Conservation (phyloP, 2,888 invertebrate genomes). For the Machimus rusticus region DNA sequence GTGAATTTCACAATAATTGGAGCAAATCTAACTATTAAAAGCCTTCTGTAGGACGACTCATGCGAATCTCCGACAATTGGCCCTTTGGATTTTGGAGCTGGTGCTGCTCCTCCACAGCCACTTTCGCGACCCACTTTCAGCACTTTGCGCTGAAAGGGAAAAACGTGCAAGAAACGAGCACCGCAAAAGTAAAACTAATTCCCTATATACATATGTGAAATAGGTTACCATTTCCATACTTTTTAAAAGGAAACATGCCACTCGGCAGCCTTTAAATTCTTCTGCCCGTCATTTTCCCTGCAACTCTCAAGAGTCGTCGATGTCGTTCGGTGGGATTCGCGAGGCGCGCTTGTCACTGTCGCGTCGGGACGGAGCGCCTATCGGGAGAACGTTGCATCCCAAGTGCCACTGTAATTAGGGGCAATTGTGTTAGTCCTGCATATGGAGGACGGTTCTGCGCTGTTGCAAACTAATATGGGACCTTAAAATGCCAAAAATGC, state of each 20-base stretch:
- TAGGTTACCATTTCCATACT: constrained; percentile 22
- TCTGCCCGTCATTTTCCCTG: background rate
- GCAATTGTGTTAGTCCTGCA: constrained; percentile 23
- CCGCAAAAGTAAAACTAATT: constrained; percentile 30
- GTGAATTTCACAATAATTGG: background rate
- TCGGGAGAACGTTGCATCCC: background rate
- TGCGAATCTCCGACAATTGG: background rate
- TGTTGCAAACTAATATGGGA: background rate
- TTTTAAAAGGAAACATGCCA: constrained; percentile 18
- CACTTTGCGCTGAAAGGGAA: constrained; percentile 4
- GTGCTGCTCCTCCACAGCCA: background rate
- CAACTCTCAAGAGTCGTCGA: background rate
- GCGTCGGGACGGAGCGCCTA: background rate
- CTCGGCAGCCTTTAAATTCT: background rate
- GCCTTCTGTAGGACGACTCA: background rate
- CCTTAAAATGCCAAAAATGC: constrained; percentile 28
- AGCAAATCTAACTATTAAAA: background rate
- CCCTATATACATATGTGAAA: constrained; percentile 8
- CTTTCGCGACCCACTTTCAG: background rate
- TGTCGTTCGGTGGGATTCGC: background rate
- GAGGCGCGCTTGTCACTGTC: background rate
- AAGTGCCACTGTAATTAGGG: constrained; percentile 18
- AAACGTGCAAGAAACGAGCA: background rate
- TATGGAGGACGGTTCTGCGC: background rate
- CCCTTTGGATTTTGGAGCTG: background rate